Evolutionary conservation across 2,888 invertebrate species (phyloP), one percentile per base, ranked within the genome.

Genomic region (Congeria kusceri): DNA sequence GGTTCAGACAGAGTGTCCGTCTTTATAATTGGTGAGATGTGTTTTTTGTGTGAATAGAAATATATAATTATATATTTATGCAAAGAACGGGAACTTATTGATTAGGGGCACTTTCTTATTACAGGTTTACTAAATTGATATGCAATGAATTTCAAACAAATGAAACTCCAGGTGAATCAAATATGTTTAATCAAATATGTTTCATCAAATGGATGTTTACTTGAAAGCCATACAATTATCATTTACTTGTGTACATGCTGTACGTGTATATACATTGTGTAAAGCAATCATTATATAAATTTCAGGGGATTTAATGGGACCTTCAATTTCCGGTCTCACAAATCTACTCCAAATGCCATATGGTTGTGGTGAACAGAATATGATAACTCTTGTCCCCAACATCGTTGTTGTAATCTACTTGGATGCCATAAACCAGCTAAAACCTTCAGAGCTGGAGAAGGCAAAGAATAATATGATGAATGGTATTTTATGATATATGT

Each of bases 341-440:
- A 95, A 95, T 85, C 93, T 98, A 64, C 95, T 97, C 9, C 91
- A 96, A 82, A 95, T 96, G 93, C 97, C 98, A 0, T 96, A 96
- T 56, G 98, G 97, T 0, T 98, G 98, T 92, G 97, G 98, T 0
- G 97, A 97, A 92, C 97, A 98, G 92, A 99, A 98, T 77, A 96
- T 98, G 95, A 94, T 98, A 47, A 96, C 97, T 80, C 96, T 99
- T 91, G 97, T 98, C 58, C 96, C 98, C 0, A 97, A 97, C 86
- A 96, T 98, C 85, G 96, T 98, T 63, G 95, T 98, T 66, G 94
- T 97, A 9, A 96, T 97, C 88, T 98, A 99, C 92, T 94, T 99
- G 70, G 95, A 96, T 93, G 95, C 96, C 64, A 96, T 96, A 0
- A 95, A 95, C 64, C 96, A 96, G 86, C 91, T 96, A 58, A 96